Evolutionary conservation across 2,888 invertebrate species (phyloP).

Genomic region (Nasonovia ribisnigri): DNA sequence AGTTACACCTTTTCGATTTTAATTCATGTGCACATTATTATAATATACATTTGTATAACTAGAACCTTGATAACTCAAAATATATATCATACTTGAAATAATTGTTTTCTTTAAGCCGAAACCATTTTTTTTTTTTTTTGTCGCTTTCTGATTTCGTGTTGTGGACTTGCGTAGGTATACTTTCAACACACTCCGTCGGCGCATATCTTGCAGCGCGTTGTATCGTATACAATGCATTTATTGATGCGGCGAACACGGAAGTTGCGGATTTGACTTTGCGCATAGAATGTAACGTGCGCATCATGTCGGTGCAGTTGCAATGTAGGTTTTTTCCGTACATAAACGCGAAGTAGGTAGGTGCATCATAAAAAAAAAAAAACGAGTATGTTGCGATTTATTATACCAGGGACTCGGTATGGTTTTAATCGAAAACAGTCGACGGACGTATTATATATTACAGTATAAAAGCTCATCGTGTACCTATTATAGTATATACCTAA

Average conservation of each 20-base stretch:
- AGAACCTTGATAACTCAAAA: neutral
- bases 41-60: neutral
- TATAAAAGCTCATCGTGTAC: neutral
- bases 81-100: neutral
- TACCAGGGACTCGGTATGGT: neutral
- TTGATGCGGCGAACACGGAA: neutral
- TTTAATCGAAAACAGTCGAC: neutral
- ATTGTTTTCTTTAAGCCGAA: neutral
- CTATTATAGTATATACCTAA: neutral
- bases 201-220: neutral
- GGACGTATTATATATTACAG: neutral
- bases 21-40: neutral
- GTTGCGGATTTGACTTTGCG: neutral
- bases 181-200: neutral
- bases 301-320: neutral
- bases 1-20: too few species aligned
- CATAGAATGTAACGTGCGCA: neutral
- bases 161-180: too few species aligned
- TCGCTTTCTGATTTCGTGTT: neutral
- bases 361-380: neutral
- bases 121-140: neutral
- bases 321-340: neutral
- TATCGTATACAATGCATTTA: neutral
- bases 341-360: neutral
- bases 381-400: neutral